A percentile compares a stretch with the other conserved stretches of the same genome.
Conservation (phyloP, 2,113 vertebrate species). For the Ailurus styani region DNA sequence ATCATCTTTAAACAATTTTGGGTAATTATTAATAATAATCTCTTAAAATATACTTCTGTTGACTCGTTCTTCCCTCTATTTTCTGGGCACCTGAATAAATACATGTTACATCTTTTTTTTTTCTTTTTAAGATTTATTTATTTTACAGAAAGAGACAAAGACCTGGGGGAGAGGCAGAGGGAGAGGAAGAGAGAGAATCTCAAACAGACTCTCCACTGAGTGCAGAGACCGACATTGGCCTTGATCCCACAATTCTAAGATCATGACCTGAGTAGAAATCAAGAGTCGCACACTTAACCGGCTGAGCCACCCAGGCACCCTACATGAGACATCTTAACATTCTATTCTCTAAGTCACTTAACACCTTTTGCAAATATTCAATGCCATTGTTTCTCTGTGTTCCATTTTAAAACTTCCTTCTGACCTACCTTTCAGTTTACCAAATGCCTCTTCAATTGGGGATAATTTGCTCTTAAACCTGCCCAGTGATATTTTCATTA, state of each 20-base stretch:
- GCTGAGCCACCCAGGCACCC: not conserved
- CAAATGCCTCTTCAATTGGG: not conserved
- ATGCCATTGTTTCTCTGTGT: not conserved
- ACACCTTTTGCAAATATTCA: not conserved
- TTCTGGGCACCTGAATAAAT: not conserved
- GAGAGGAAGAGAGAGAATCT: not conserved
- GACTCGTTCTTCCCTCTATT: not conserved
- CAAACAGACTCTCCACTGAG: not conserved
- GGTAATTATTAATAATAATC: not conserved
- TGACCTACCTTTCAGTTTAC: not conserved
- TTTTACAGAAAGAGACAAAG: not conserved
- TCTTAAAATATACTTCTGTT: not conserved
- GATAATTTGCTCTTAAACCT: not conserved
- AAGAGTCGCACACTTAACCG: not conserved
- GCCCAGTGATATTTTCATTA: not conserved
- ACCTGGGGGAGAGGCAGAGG: not conserved
- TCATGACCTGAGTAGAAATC: not conserved
- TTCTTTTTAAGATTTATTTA: not conserved
- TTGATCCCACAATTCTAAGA: not conserved
- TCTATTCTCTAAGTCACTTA: not conserved
- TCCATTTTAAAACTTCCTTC: not conserved
- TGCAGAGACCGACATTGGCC: not conserved
- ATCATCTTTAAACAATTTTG: not conserved
- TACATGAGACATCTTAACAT: not conserved
- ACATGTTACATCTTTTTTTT: not conserved